Base-by-base conservation (phyloP, 2,888 invertebrate species). In the Hipparchia semele region DNA sequence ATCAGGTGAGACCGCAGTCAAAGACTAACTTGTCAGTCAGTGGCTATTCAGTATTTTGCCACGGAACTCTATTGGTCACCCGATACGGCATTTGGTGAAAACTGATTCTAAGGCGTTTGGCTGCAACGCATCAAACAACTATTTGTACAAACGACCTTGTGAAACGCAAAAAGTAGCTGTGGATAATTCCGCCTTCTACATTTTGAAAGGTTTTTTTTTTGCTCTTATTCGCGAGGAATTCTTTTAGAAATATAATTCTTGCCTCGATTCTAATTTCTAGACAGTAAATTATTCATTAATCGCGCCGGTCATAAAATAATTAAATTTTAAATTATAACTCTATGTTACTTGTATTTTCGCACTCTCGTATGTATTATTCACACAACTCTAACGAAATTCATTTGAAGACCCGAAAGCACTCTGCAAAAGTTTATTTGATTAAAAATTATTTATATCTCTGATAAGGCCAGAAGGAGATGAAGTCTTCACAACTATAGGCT, bases 101-200 rank as follows among this genome's bases (percentile, higher is more conserved):
- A 58, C 58, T 33, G 69, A 61, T 12, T 39, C 69, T 66, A 4
- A n/a, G 53, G 45, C 9, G 53, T 53, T 12, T 33, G 53, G 39
- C 60, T 33, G 69, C 8, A 69, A 53, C 68, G 69, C 69, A 60
- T 69, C 60, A 61, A 53, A 69, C 60, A 69, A 59, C 23, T 54
- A 13, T 53, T 69, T 69, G 69, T 69, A 69, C 61, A 69, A 69
- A 53, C 53, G 53, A 61, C 69, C 69, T 69, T 69, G 69, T 53
- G 45, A 39, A n/a, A 9, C 12, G 53, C 59, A 69, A 69, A 69
- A 69, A 69, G 39, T 69, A 49, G 54, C 68, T 49, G 46, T 33
- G 49, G 33, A 45, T 59, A 59, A 69, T 61, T 69, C 61, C 39
- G 61, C 69, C 61, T 69, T 53, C 49, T 53, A 53, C 23, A 61